Conservation (phyloP, 2,888 invertebrate species). For the Blera fallax region DNA sequence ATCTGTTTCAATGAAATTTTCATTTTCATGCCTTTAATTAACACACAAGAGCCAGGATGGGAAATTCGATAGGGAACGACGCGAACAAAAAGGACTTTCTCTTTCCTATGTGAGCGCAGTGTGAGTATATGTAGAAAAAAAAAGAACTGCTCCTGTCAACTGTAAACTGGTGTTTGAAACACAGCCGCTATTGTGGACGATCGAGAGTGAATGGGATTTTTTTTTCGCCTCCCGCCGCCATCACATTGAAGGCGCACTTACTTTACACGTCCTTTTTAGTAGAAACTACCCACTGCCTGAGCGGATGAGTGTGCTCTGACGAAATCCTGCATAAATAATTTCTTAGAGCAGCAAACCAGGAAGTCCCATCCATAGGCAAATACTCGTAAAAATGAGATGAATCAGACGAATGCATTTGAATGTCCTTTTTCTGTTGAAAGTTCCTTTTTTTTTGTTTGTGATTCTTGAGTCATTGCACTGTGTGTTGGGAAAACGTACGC, state of each 20-base stretch:
- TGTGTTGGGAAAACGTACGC: constrained; percentile 5
- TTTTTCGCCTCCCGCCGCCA: not conserved
- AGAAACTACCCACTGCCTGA: constrained; percentile 3
- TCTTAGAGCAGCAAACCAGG: constrained; percentile 54
- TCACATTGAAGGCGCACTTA: constrained; percentile 37
- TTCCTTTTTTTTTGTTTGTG: constrained; percentile 51
- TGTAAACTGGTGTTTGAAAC: constrained; percentile 50
- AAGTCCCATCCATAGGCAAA: constrained; percentile 57
- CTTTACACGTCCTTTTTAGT: constrained; percentile 27
- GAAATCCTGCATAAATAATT: constrained; percentile 53
- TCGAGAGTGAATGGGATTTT: constrained; percentile 33
- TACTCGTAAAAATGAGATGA: constrained; percentile 56
- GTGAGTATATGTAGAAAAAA: not conserved
- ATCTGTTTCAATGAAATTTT: constrained; percentile 50
- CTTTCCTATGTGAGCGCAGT: not conserved
- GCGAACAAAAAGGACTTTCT: constrained; percentile 11
- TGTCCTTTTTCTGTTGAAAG: constrained; percentile 30
- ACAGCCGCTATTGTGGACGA: constrained; percentile 30
- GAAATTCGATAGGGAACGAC: constrained; percentile 24
- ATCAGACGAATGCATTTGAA: constrained; percentile 61
- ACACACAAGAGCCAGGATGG: constrained; percentile 42
- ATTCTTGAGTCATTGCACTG: constrained; percentile 61
- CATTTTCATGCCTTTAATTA: constrained; percentile 57
- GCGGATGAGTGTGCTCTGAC: constrained; percentile 12
- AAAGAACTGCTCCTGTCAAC: constrained; percentile 13